Percentiles rank a stretch among this genome's conserved stretches.
Conservation (phyloP, 2,113 vertebrate species). For the Laterallus jamaicensis region DNA sequence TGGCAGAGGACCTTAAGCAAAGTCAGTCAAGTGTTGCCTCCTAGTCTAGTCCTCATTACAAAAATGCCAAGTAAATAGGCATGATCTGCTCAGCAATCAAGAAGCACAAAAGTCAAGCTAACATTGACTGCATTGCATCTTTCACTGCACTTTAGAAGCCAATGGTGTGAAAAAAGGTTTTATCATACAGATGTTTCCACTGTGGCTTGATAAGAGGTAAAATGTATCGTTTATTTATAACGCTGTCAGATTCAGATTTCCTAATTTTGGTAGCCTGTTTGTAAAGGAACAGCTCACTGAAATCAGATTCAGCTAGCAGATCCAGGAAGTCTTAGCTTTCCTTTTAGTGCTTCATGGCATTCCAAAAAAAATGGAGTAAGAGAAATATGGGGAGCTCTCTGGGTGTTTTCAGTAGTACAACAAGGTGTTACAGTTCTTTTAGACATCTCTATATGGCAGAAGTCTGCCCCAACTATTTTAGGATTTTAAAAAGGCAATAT, state of each 20-base stretch:
- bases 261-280: neutral
- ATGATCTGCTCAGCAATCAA: conserved; percentile 42
- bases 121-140: neutral
- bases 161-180: neutral
- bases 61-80: conserved; percentile 50
- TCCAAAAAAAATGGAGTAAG: neutral
- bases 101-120: conserved; percentile 15
- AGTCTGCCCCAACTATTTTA: neutral
- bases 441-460: neutral
- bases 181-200: conserved; percentile 41
- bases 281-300: neutral
- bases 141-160: conserved; percentile 6
- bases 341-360: neutral
- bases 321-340: neutral
- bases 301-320: neutral
- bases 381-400: neutral
- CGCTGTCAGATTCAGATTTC: conserved; percentile 1
- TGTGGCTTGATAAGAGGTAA: neutral
- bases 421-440: neutral
- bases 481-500: neutral
- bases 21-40: conserved; percentile 42
- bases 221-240: conserved; percentile 29
- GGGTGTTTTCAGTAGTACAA: neutral
- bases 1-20: conserved; percentile 29
- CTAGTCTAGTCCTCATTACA: conserved; percentile 35